Base-by-base conservation (phyloP, 64 coral and sea anemone species). In the Dendronephthya gigantea region DNA sequence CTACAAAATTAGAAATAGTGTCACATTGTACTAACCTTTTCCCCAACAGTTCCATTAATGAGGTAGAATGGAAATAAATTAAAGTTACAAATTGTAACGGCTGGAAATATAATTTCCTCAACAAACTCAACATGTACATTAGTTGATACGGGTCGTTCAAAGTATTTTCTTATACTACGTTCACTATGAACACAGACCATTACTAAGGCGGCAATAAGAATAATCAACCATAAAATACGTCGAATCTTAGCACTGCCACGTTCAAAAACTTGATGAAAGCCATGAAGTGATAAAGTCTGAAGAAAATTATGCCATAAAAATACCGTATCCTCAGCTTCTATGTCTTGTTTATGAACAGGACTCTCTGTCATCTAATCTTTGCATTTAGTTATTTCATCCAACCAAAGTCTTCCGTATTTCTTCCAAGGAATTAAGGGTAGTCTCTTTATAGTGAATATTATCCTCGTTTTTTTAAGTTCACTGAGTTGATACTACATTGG, bases 121-220 rank as follows among this genome's bases (percentile, higher is more conserved):
- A 98, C 84, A 88, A 98, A 98, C 29, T 98, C 95, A 19, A 98
- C 95, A 82, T 98, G 95, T 28, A 98, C 95, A 30, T 90, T 98
- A 17, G 95, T 98, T 2, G 95, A 93, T 7, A 93, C 91, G 5
- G 95, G 95, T 12, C 89, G 92, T 70, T 93, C 95, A 76, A 93
- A 89, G 52, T 93, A 98, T 34, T 98, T 98, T 81, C 91, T 89
- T 33, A 98, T 93, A 43, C 95, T 98, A 48, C 93, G 93, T 43
- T 92, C 91, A 58, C 90, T 90, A 2, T 93, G 92, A 34, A 91
- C 49, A 36, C 86, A 65, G 49, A 98, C 74, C 84, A 90, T 93
- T 35, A 93, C 74, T 40, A 98, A 68, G n/a, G 95, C 95, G 40
- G 90, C 50, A 39, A 98, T 45, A 22, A 98, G 51, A 72, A 98